Evolutionary conservation across 2,797 vertebrate species (phyloP), one percentile per base, ranked within the genome.

Genomic region (Sciurus vulgaris): DNA sequence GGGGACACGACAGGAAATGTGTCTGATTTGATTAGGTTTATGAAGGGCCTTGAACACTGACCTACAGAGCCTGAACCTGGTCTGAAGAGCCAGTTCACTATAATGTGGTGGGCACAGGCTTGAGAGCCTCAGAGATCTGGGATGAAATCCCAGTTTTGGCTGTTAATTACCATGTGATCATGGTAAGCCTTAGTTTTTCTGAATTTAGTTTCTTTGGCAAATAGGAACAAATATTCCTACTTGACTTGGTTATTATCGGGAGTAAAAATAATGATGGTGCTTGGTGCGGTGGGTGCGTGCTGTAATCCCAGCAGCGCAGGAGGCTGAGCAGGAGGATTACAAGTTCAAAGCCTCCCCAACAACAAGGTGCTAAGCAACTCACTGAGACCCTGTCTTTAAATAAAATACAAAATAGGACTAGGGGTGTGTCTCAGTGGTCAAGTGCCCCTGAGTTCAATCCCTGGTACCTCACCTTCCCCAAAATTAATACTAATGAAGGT

Each of bases 141-240:
- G 24, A 59, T 59, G 24, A 8, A 26, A 59, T 59, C 56, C 56
- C 56, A 26, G 24, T 59, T 26, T 8, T 59, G 22, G 56, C 56
- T 59, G 56, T 59, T 59, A 26, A 59, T 59, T 26, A 74, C 41
- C 44, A 33, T 70, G 30, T 70, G 17, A 56, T 86, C 51, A 59
- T 93, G 26, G 78, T 59, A 35, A 67, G 24, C 89, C 76, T 63
- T 63, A 26, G 74, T 91, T 88, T 91, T 35, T 63, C 49, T 90
- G 56, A 91, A 88, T 92, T 49, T 18, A 28, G 20, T 91, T 54
- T 87, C 54, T 54, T 72, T 86, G 54, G 20, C 73, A 86, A 93
- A 49, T 14, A 30, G 78, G 33, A 49, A 44, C 65, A 81, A 38
- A 35, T 65, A 82, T 54, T 47, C 33, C 24, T 41, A 5, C 76